Conservation (phyloP, 1,140 invertebrate genomes). For the Hycleus phaleratus region DNA sequence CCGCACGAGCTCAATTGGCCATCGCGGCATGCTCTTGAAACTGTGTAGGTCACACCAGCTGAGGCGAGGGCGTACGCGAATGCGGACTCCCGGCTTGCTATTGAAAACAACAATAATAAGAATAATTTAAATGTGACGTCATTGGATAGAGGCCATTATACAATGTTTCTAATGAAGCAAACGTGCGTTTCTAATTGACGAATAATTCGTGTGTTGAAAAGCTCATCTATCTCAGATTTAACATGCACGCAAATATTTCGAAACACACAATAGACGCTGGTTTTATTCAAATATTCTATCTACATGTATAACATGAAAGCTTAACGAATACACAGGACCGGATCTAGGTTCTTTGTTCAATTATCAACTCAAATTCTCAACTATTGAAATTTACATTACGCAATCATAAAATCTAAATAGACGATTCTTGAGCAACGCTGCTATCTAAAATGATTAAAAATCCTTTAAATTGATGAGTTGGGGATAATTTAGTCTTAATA, state of each 20-base stretch:
- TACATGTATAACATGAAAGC: too few species aligned
- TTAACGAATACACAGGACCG: too few species aligned
- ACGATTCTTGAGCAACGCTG: neutral
- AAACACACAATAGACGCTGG: neutral
- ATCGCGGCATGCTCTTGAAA: constrained; percentile 82
- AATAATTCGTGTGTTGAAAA: constrained; percentile 6
- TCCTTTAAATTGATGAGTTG: neutral
- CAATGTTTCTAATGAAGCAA: constrained; percentile 17
- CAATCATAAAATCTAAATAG: neutral
- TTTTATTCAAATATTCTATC: neutral
- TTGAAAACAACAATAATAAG: constrained; percentile 30
- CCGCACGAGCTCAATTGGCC: constrained; percentile 81
- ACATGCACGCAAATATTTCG: neutral
- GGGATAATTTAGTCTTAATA: neutral
- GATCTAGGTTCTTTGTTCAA: too few species aligned
- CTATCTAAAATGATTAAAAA: neutral
- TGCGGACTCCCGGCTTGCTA: constrained; percentile 84
- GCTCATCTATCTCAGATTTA: neutral
- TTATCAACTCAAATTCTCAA: too few species aligned
- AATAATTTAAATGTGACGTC: neutral
- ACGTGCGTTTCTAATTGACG: constrained; percentile 15
- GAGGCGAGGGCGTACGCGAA: constrained; percentile 85
- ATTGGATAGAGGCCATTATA: constrained; percentile 9
- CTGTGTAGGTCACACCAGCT: constrained; percentile 79
- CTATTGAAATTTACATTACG: neutral